These are phyloP conservation scores for Caenorhabditis sp. DNA, from an alignment of 2,888 invertebrate genomes.

Conservation along the genomic window DNA sequence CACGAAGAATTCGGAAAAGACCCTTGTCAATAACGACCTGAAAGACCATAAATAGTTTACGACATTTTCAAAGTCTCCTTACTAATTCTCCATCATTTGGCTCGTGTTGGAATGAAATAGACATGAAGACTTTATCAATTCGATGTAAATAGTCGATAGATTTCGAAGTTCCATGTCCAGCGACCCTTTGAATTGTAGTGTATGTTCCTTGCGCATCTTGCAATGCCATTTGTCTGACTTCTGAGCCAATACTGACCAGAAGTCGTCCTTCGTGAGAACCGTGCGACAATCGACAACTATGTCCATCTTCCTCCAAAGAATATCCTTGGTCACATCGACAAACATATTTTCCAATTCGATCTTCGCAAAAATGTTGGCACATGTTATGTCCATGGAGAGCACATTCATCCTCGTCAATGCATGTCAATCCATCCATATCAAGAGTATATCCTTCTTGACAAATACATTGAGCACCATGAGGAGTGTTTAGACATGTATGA, in stretches of 20 bases:
- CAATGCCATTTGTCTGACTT: conserved; percentile 29
- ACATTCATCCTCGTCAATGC: conserved; percentile 45
- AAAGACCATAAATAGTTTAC: not conserved
- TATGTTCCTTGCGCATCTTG: conserved; percentile 12
- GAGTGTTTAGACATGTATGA: conserved; percentile 25
- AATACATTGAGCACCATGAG: conserved; percentile 21
- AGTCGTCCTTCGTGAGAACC: conserved; percentile 13
- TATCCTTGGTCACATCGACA: conserved; percentile 55
- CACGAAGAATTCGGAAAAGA: conserved; percentile 20
- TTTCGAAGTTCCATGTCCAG: conserved; percentile 5
- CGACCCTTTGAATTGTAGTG: conserved; percentile 8
- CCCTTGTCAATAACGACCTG: conserved; percentile 20
- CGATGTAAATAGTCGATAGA: conserved; percentile 15
- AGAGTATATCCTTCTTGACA: conserved; percentile 30
- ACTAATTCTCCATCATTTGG: conserved; percentile 23
- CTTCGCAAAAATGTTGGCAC: conserved; percentile 14
- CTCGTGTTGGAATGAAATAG: not conserved
- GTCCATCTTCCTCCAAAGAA: conserved; percentile 38
- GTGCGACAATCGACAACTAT: conserved; percentile 29
- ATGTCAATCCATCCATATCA: conserved; percentile 25
- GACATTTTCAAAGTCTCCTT: not conserved
- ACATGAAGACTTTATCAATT: conserved; percentile 17
- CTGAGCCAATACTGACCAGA: conserved; percentile 23
- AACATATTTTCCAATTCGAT: conserved; percentile 73
- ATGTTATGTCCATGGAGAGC: conserved; percentile 2